Evolutionary conservation across 2,888 invertebrate species (phyloP).

Genomic region (Calliopum simillimum): DNA sequence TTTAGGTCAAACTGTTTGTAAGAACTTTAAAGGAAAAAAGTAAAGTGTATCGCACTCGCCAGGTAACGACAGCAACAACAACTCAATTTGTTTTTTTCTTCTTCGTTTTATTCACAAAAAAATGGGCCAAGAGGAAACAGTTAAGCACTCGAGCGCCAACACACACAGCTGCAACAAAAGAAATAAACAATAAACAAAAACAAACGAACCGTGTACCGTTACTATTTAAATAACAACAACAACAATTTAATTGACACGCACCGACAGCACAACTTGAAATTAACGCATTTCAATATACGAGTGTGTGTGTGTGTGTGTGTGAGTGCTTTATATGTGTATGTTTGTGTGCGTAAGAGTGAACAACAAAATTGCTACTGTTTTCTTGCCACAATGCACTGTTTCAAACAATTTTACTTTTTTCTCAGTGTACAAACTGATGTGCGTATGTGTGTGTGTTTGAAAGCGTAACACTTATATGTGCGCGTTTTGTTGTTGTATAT

Average conservation of each 20-base stretch:
- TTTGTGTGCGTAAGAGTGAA: too few species aligned
- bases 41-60: not conserved
- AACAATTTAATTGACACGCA: too few species aligned
- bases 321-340: too few species aligned
- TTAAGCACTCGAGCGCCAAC: not conserved
- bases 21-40: slow-evolving; percentile 2
- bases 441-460: not conserved
- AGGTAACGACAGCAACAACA: not conserved
- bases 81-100: not conserved
- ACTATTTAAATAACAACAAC: not conserved
- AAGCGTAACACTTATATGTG: not conserved
- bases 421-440: too few species aligned
- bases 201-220: slow-evolving; percentile 1
- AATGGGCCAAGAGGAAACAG: too few species aligned
- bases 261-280: too few species aligned
- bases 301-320: too few species aligned
- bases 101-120: too few species aligned
- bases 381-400: too few species aligned
- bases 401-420: too few species aligned
- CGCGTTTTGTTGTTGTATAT: not conserved
- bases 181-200: not conserved
- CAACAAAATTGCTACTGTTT: too few species aligned
- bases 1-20: not conserved
- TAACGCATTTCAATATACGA: not conserved
- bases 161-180: not conserved